phyloP scores from a whole-genome alignment of 2,888 invertebrate genomes.

The Rotaria socialis region DNA sequence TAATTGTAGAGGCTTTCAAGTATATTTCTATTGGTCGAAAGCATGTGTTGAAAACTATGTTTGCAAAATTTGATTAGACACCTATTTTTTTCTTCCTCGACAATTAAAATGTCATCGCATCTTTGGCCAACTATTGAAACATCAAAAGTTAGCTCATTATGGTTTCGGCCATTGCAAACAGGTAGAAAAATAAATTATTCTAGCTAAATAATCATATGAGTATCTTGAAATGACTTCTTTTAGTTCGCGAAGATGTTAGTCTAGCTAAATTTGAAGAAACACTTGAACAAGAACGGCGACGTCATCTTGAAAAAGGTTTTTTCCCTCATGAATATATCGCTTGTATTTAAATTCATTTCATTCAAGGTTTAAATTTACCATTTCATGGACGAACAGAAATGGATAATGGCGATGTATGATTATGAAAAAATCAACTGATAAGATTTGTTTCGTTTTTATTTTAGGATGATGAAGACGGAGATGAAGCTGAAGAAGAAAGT shows the following conservation, averaged over 20 bases:
- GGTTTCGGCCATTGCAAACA: slow-evolving; percentile 32
- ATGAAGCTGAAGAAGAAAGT: slow-evolving; percentile 17
- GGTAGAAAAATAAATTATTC: background rate
- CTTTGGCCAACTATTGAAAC: slow-evolving; percentile 24
- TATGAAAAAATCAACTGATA: background rate
- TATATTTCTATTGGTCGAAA: background rate
- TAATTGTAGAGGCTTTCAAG: background rate
- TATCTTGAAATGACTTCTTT: background rate
- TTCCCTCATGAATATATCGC: background rate
- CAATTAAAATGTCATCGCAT: background rate
- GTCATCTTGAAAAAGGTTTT: slow-evolving; percentile 18
- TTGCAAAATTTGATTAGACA: too few species aligned
- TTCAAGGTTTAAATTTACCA: slow-evolving; percentile 9
- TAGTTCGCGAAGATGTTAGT: slow-evolving; percentile 26
- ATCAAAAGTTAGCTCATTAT: background rate
- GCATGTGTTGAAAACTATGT: too few species aligned
- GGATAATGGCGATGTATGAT: slow-evolving; percentile 19
- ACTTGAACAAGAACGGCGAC: slow-evolving; percentile 16
- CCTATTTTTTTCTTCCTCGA: background rate
- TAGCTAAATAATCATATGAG: background rate
- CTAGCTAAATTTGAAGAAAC: slow-evolving; percentile 27
- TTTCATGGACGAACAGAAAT: slow-evolving; percentile 4
- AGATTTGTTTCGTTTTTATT: background rate
- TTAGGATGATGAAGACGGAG: slow-evolving; percentile 4
- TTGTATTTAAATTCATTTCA: background rate